Evolutionary conservation across 2,797 vertebrate species (phyloP).

Genomic region (Dipus sagitta): DNA sequence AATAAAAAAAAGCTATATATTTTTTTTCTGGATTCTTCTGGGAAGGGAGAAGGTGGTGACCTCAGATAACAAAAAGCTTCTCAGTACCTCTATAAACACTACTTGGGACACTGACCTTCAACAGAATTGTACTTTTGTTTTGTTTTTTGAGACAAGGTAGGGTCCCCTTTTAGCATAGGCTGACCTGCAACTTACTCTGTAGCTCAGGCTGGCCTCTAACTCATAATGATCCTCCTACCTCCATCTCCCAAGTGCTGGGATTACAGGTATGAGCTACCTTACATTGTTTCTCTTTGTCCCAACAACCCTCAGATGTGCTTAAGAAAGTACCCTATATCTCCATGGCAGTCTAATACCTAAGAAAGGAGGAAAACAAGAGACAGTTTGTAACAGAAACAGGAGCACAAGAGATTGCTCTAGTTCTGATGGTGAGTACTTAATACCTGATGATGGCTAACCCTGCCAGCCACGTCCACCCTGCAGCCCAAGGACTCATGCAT

Average conservation of each 20-base stretch:
- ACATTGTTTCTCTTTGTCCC: background rate
- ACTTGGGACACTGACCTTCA: background rate
- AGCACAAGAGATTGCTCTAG: slow-evolving; percentile 2
- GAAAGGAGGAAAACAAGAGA: background rate
- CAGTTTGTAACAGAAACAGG: background rate
- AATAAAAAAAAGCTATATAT: background rate
- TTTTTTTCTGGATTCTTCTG: background rate
- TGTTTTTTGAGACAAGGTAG: too few species aligned
- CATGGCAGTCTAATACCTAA: background rate
- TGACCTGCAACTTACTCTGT: too few species aligned
- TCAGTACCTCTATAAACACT: slow-evolving; percentile 30
- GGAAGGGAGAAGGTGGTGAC: background rate
- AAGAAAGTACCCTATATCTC: background rate
- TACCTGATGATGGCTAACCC: background rate
- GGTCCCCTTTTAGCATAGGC: too few species aligned
- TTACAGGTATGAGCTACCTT: too few species aligned
- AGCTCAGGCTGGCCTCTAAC: too few species aligned
- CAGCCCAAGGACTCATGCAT: too few species aligned
- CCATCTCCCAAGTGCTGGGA: too few species aligned
- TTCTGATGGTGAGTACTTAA: slow-evolving; percentile 13
- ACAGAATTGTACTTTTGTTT: too few species aligned
- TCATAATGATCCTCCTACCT: too few species aligned
- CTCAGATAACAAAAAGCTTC: background rate
- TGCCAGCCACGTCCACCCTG: background rate
- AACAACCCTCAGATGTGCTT: slow-evolving; percentile 2